Conservation (phyloP, 2,888 invertebrate species). For the Euclidia mi region DNA sequence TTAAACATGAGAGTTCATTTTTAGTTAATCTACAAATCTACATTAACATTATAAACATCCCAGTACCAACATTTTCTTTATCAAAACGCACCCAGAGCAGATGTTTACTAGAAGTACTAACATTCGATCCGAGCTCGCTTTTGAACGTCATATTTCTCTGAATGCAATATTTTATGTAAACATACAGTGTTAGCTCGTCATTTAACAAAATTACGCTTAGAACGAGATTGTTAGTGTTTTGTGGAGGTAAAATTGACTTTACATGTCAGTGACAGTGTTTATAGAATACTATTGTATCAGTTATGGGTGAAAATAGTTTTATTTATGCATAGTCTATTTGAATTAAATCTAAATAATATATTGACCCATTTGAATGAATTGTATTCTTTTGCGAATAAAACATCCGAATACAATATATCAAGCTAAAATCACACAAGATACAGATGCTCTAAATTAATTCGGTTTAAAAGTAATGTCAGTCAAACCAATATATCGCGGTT, state of each 20-base stretch:
- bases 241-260: background rate
- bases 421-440: too few relatives aligned
- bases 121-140: conserved; percentile 40
- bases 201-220: conserved; percentile 29
- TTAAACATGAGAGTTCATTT: too few relatives aligned
- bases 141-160: conserved; percentile 52
- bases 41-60: conserved; percentile 33
- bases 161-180: conserved; percentile 49
- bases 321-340: too few relatives aligned
- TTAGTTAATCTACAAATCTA: too few relatives aligned
- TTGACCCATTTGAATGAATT: too few relatives aligned
- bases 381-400: too few relatives aligned
- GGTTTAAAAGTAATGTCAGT: too few relatives aligned
- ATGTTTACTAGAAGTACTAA: conserved; percentile 50
- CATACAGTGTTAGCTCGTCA: conserved; percentile 49
- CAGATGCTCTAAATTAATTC: too few relatives aligned
- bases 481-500: too few relatives aligned
- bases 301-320: background rate
- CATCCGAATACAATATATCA: too few relatives aligned
- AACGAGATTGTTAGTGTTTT: conserved; percentile 5
- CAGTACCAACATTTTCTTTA: conserved; percentile 43
- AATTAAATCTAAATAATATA: too few relatives aligned
- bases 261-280: too few relatives aligned
- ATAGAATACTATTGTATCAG: background rate
- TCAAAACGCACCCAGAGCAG: conserved; percentile 41